phyloP scores from a whole-genome alignment of 2,797 vertebrate species.

The Botia almorhae region DNA sequence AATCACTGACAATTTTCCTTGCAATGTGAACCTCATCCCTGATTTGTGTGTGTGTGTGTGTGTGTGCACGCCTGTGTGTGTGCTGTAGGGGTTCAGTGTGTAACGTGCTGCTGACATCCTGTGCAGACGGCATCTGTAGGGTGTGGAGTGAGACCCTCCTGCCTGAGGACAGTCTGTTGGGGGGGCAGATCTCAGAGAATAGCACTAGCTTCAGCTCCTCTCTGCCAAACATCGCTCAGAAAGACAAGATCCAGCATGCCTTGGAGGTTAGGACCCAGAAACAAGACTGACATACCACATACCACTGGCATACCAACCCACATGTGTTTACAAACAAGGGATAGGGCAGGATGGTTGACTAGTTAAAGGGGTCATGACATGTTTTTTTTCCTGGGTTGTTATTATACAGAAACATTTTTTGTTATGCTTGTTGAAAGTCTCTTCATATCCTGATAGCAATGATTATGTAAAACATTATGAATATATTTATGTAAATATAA shows the following conservation, averaged over 20 bases:
- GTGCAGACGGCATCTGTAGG: conserved; percentile 93
- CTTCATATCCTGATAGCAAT: too few relatives aligned
- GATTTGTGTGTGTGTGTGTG: neutral
- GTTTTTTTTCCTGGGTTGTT: too few relatives aligned
- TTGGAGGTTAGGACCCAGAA: conserved; percentile 81
- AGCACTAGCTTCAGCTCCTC: conserved; percentile 85
- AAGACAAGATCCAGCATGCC: conserved; percentile 96
- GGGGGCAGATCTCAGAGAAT: conserved; percentile 95
- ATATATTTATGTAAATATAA: too few relatives aligned
- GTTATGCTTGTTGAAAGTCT: too few relatives aligned
- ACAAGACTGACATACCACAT: neutral
- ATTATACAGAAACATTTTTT: too few relatives aligned
- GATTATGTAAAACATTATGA: too few relatives aligned
- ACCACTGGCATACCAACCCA: too few relatives aligned
- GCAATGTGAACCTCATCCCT: neutral
- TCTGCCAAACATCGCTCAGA: conserved; percentile 85
- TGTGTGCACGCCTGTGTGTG: neutral
- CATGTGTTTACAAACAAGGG: too few relatives aligned
- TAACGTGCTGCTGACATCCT: conserved; percentile 96
- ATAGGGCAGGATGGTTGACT: too few relatives aligned
- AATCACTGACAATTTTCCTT: neutral
- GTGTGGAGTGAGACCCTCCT: conserved; percentile 95
- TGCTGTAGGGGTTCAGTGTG: conserved; percentile 89
- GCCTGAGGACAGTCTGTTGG: conserved; percentile 92
- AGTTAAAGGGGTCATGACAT: too few relatives aligned